Evolutionary conservation across 2,888 invertebrate species (phyloP).

Genomic region (Vandiemenella viatica): DNA sequence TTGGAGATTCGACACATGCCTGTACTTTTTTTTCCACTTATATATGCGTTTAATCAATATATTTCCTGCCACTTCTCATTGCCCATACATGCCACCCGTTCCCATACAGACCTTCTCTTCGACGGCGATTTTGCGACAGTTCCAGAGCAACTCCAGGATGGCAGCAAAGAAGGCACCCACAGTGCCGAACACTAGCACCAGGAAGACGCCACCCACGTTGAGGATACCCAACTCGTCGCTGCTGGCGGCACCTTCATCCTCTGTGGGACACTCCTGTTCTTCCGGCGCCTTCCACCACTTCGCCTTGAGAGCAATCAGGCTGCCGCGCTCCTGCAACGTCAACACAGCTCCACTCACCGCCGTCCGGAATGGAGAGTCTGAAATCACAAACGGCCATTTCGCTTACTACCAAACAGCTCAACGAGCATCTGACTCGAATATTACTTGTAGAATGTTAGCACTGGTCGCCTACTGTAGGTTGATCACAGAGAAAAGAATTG

Average conservation of each 20-base stretch:
- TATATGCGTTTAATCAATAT: too few species aligned
- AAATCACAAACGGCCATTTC: too few species aligned
- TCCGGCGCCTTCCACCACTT: conserved; percentile 80
- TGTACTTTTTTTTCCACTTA: too few species aligned
- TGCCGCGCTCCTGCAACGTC: conserved; percentile 78
- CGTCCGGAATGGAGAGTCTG: conserved; percentile 62
- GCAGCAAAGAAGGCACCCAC: conserved; percentile 56
- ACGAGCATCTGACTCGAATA: too few species aligned
- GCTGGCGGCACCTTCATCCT: neutral
- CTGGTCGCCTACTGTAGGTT: too few species aligned
- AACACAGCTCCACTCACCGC: conserved; percentile 75
- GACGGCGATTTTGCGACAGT: conserved; percentile 60
- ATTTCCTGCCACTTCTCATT: too few species aligned
- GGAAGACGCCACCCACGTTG: conserved; percentile 84
- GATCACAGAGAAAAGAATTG: too few species aligned
- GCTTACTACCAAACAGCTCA: too few species aligned
- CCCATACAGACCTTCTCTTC: conserved; percentile 68
- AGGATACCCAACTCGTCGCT: conserved; percentile 46
- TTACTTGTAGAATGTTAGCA: too few species aligned
- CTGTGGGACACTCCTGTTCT: neutral
- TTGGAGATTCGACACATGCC: too few species aligned
- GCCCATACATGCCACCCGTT: too few species aligned
- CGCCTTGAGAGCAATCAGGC: conserved; percentile 62
- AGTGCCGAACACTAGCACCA: conserved; percentile 65
- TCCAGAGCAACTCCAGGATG: conserved; percentile 70